Percentiles rank a stretch among this genome's conserved stretches.
phyloP scores from a whole-genome alignment of 1,140 invertebrate genomes.

The Spodoptera frugiperda region DNA sequence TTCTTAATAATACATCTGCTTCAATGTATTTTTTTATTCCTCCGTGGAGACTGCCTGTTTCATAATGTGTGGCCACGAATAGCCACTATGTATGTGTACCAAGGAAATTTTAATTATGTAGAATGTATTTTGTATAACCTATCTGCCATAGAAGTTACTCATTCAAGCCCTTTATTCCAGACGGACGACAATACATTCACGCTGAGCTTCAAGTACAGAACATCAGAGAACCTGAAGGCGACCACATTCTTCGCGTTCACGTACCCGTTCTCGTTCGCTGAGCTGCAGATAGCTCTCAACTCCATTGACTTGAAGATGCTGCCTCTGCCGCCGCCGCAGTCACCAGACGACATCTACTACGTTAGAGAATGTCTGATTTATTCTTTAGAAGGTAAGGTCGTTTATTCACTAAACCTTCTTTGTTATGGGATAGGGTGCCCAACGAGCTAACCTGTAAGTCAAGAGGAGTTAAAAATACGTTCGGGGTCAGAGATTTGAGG shows the following conservation, averaged over 20 bases:
- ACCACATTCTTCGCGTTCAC: conserved; percentile 96
- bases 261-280: conserved; percentile 95
- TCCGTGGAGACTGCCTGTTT: no score
- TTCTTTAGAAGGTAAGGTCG: conserved; percentile 90
- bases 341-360: conserved; percentile 93
- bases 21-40: no score
- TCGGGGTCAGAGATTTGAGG: no score
- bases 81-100: no score
- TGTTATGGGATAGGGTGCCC: no score
- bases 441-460: no score
- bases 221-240: conserved; percentile 90
- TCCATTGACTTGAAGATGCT: conserved; percentile 88
- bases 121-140: no score
- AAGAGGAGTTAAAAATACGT: no score
- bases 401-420: not conserved
- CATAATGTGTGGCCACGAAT: no score
- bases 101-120: no score
- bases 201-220: conserved; percentile 92
- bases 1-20: no score
- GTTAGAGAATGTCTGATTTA: conserved; percentile 93
- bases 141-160: no score
- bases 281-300: conserved; percentile 91
- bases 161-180: conserved; percentile 77
- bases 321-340: conserved; percentile 66
- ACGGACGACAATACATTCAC: conserved; percentile 91